Evolutionary conservation across 2,888 invertebrate species (phyloP).

Genomic region (Hermaeophaga mercurialis): DNA sequence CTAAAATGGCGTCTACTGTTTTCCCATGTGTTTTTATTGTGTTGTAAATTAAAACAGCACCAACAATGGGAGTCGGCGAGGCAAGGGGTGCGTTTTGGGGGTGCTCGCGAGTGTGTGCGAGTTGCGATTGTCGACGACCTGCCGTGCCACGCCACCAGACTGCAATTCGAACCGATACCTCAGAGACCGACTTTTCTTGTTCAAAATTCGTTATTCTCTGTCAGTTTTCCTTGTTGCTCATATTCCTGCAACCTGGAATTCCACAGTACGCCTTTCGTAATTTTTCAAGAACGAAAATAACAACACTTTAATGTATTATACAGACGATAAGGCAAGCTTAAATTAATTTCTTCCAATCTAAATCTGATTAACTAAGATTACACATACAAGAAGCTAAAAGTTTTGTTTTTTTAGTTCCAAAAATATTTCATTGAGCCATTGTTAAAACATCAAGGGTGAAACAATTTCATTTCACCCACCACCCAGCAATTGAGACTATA

Average conservation of each 20-base stretch:
- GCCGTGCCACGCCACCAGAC: constrained; percentile 33
- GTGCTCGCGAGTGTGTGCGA: constrained; percentile 53
- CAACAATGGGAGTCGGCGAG: constrained; percentile 56
- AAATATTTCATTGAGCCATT: too few species aligned
- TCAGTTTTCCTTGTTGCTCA: neutral
- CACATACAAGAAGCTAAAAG: too few species aligned
- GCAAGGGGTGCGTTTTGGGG: constrained; percentile 47
- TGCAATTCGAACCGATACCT: constrained; percentile 52
- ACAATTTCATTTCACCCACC: too few species aligned
- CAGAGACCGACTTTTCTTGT: constrained; percentile 43
- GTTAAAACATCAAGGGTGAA: too few species aligned
- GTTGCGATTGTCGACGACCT: constrained; percentile 48
- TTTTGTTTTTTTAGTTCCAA: too few species aligned
- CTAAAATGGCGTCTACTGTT: constrained; percentile 61
- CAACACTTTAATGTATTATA: too few species aligned
- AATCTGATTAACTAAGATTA: too few species aligned
- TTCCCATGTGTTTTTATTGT: constrained; percentile 62
- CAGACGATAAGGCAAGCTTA: too few species aligned
- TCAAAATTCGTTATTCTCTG: constrained; percentile 26
- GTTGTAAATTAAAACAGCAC: constrained; percentile 59
- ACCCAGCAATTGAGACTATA: too few species aligned
- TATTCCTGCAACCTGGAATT: neutral
- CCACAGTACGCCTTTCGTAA: too few species aligned
- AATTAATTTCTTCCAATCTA: too few species aligned
- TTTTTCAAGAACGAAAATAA: too few species aligned